These are phyloP conservation scores for Monodelphis domestica DNA, from an alignment of 2,797 vertebrate species.

Conservation along the genomic window DNA sequence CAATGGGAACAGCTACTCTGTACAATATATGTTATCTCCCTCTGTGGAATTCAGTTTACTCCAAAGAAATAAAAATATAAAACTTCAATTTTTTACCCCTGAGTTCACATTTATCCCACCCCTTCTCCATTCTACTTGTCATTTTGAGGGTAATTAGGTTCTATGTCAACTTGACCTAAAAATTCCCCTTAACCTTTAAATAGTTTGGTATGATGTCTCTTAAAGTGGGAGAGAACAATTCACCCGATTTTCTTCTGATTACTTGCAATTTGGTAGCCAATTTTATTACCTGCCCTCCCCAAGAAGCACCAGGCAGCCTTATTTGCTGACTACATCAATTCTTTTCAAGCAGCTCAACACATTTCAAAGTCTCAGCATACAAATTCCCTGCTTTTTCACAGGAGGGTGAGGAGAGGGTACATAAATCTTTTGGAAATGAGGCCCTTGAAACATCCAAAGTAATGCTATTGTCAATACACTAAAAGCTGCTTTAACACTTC, in stretches of 20 bases:
- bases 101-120: background rate
- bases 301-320: slow-evolving; percentile 6
- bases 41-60: background rate
- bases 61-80: background rate
- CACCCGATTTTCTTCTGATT: slow-evolving; percentile 23
- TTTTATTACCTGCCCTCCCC: background rate
- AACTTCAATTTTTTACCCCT: background rate
- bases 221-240: background rate
- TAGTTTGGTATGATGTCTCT: background rate
- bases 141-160: slow-evolving; percentile 12
- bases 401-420: slow-evolving; percentile 12
- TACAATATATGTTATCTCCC: background rate
- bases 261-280: slow-evolving; percentile 36
- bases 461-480: slow-evolving; percentile 50
- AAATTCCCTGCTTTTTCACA: slow-evolving; percentile 28
- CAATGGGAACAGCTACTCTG: background rate
- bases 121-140: background rate
- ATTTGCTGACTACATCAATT: slow-evolving; percentile 14
- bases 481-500: slow-evolving; percentile 51
- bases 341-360: slow-evolving; percentile 51
- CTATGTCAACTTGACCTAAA: background rate
- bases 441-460: slow-evolving; percentile 49
- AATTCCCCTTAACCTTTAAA: slow-evolving; percentile 12
- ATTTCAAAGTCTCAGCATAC: slow-evolving; percentile 22
- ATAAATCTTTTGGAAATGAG: slow-evolving; percentile 65